Conservation (phyloP, 2,888 invertebrate species). For the Apamea epomidion region DNA sequence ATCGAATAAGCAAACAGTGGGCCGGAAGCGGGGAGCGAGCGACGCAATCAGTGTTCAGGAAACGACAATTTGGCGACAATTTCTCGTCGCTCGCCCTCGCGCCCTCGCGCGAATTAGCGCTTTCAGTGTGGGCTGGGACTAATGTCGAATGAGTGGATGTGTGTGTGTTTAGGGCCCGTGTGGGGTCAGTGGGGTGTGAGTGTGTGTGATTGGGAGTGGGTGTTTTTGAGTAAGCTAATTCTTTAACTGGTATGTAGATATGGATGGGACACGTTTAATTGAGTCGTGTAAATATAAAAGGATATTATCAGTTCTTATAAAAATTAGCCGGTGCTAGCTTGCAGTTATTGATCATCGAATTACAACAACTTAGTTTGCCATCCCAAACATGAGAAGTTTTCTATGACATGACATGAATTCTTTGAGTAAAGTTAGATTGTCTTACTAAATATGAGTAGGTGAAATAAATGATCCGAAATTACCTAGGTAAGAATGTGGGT, state of each 20-base stretch:
- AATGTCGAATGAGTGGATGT: conserved; percentile 26
- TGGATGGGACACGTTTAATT: neutral
- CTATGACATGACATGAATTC: neutral
- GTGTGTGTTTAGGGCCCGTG: conserved; percentile 22
- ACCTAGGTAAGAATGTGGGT: neutral
- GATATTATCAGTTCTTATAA: neutral
- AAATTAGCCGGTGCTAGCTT: neutral
- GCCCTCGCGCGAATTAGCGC: conserved; percentile 67
- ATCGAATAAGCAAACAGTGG: conserved; percentile 73
- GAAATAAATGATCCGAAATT: neutral
- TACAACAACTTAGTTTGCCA: neutral
- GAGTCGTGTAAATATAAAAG: neutral
- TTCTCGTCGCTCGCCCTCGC: conserved; percentile 74
- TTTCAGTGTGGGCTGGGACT: conserved; percentile 60
- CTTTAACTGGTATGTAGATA: neutral
- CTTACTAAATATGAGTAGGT: neutral
- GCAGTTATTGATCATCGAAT: neutral
- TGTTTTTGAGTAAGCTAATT: conserved; percentile 14
- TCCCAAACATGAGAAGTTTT: neutral
- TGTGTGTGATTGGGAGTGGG: conserved; percentile 3
- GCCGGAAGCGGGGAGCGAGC: conserved; percentile 77
- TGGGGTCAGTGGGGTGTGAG: neutral
- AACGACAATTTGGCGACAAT: conserved; percentile 82
- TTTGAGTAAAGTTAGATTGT: neutral
- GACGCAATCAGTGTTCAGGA: conserved; percentile 82